phyloP scores from a whole-genome alignment of 2,888 invertebrate species.

The Standfussiana lucernea region DNA sequence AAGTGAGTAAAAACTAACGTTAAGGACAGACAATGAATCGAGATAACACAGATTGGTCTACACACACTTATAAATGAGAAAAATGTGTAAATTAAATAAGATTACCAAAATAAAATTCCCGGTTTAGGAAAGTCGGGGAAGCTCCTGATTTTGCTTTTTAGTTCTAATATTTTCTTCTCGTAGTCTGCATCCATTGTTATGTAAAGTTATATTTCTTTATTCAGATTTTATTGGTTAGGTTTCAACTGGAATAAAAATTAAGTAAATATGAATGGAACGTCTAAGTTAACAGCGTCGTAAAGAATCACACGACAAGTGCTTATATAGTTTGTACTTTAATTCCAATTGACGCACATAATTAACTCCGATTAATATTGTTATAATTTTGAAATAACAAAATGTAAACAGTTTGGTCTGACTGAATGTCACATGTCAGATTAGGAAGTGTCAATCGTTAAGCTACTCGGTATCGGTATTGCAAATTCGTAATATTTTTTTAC shows the following conservation, averaged over 20 bases:
- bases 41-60: not conserved
- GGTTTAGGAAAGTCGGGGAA: constrained; percentile 96
- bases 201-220: not conserved
- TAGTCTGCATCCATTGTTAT: constrained; percentile 78
- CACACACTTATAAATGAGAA: not conserved
- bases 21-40: not conserved
- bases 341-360: not conserved
- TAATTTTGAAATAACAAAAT: not conserved
- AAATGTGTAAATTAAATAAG: not conserved
- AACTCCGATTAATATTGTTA: not conserved
- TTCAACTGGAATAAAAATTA: constrained; percentile 34
- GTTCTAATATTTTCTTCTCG: constrained; percentile 89
- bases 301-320: not conserved
- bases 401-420: constrained; percentile 17
- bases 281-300: not conserved
- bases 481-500: too few relatives aligned
- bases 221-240: constrained; percentile 11
- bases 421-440: not conserved
- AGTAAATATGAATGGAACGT: constrained; percentile 18
- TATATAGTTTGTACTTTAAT: not conserved
- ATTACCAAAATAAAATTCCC: constrained; percentile 95
- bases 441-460: too few relatives aligned
- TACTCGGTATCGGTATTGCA: too few relatives aligned
- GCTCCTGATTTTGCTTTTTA: constrained; percentile 92
- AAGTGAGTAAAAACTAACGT: not conserved